A percentile compares a stretch with the other conserved stretches of the same genome.
These are phyloP conservation scores for Synanthedon vespiformis DNA, from an alignment of 2,888 invertebrate genomes.

Conservation along the genomic window DNA sequence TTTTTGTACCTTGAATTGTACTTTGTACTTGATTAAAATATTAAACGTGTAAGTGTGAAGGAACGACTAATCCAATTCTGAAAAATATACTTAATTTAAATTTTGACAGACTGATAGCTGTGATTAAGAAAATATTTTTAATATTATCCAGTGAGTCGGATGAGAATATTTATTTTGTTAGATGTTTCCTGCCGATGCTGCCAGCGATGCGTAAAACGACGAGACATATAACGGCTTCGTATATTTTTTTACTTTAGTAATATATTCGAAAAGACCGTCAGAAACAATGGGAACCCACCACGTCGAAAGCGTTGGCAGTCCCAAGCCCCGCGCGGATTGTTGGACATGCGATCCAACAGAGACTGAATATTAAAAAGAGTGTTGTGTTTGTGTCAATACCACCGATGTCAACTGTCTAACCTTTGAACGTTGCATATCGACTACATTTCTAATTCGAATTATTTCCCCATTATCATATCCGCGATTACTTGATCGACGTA, in stretches of 20 bases:
- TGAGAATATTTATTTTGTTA: slow-evolving; percentile 68
- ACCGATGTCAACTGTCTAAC: slow-evolving; percentile 65
- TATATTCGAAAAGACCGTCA: slow-evolving; percentile 24
- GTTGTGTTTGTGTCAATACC: slow-evolving; percentile 43
- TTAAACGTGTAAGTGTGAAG: slow-evolving; percentile 54
- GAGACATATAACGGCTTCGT: slow-evolving; percentile 49
- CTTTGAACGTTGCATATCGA: slow-evolving; percentile 68
- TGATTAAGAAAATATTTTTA: slow-evolving; percentile 71
- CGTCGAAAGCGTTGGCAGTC: slow-evolving; percentile 23
- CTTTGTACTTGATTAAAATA: slow-evolving; percentile 53
- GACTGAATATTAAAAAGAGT: slow-evolving; percentile 34
- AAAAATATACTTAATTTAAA: slow-evolving; percentile 69
- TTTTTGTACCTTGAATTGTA: slow-evolving; percentile 64
- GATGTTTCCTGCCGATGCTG: slow-evolving; percentile 48
- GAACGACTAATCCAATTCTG: slow-evolving; percentile 66
- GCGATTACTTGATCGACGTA: slow-evolving; percentile 37
- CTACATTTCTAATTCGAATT: slow-evolving; percentile 65
- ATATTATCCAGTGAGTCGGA: slow-evolving; percentile 70
- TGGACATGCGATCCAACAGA: slow-evolving; percentile 21
- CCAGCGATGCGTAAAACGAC: slow-evolving; percentile 52
- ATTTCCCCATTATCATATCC: slow-evolving; percentile 62
- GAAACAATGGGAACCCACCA: slow-evolving; percentile 38
- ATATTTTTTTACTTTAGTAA: slow-evolving; percentile 46
- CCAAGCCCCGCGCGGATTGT: slow-evolving; percentile 17
- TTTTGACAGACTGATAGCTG: slow-evolving; percentile 71